Evolutionary conservation across 2,797 vertebrate genomes (phyloP).

Genomic region (Clarias platycephalus): DNA sequence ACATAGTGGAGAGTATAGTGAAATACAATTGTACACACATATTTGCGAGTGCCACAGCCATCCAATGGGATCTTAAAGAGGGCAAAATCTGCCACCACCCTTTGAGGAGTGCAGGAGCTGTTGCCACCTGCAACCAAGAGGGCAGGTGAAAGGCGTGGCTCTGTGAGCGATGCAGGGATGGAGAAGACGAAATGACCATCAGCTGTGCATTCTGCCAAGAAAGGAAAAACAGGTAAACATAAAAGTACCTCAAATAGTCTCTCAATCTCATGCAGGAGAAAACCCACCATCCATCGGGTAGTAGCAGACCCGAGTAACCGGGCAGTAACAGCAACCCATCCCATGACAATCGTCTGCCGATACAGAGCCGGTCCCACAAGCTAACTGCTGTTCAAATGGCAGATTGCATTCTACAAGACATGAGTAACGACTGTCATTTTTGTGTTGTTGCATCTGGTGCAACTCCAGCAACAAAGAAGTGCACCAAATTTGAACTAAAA

Average conservation of each 20-base stretch:
- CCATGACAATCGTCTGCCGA: conserved; percentile 66
- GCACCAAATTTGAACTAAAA: not conserved
- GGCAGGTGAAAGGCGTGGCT: conserved; percentile 70
- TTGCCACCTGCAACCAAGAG: conserved; percentile 66
- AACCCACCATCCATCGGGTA: conserved; percentile 78
- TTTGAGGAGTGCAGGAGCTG: conserved; percentile 68
- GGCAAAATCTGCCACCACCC: conserved; percentile 68
- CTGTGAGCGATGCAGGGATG: conserved; percentile 69
- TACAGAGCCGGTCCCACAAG: conserved; percentile 64
- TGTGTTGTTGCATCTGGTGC: not conserved
- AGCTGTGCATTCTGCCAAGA: conserved; percentile 73
- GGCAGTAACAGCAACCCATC: conserved; percentile 75
- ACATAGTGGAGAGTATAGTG: not conserved
- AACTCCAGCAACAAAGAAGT: not conserved
- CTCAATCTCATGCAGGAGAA: not conserved
- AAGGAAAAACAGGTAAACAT: not conserved
- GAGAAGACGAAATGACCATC: conserved; percentile 79
- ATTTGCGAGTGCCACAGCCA: conserved; percentile 71
- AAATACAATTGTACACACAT: conserved; percentile 61
- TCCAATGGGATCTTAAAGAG: conserved; percentile 78
- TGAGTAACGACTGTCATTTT: conserved; percentile 37
- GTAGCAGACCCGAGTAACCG: conserved; percentile 66
- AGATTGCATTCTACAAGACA: conserved; percentile 72
- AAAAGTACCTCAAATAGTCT: not conserved
- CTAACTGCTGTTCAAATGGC: conserved; percentile 67